Base-by-base conservation (phyloP, 1,140 invertebrate genomes). In the Myzus persicae region DNA sequence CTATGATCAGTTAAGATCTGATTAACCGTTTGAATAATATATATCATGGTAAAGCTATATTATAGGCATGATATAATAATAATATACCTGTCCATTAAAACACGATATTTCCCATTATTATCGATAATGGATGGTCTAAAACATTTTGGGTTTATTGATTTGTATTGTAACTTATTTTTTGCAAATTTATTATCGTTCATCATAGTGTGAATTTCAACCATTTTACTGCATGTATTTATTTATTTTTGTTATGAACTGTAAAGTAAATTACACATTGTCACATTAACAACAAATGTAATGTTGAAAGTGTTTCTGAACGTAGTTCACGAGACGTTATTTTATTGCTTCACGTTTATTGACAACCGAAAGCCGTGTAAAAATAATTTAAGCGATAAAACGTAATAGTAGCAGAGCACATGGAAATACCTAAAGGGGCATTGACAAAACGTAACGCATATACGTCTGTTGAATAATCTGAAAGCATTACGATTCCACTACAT, bases 321-420 rank as follows among this genome's bases (percentile, higher is more conserved):
- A 76, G 59, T 76, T 76, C n/a, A n/a, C 31, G n/a, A 76, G 59
- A 76, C 59, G n/a, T 76, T 76, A 36, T 76, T 76, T 76, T n/a
- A 76, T 76, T 76, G n/a, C 59, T 76, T 76, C 36, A 36, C 31
- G 31, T 76, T 76, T n/a, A 76, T 76, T 76, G 59, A 76, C 11
- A 67, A 76, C 31, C 31, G 31, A 76, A 76, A 76, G 31, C 14
- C 14, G 59, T 76, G n/a, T 76, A n/a, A 76, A 67, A 76, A 76
- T 76, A 76, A n/a, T 76, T 76, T n/a, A 76, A 76, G 31, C 14
- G 59, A 76, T 76, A 76, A 67, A 76, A 76, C n/a, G 31, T 6
- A 76, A 76, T 18, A 76, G 59, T n/a, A 76, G 3, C 11, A 76
- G 14, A n/a, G n/a, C 59, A n/a, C 31, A 76, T n/a, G 59, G 14